Base-by-base conservation (phyloP, 2,113 vertebrate species). In the Saimiri boliviensis region DNA sequence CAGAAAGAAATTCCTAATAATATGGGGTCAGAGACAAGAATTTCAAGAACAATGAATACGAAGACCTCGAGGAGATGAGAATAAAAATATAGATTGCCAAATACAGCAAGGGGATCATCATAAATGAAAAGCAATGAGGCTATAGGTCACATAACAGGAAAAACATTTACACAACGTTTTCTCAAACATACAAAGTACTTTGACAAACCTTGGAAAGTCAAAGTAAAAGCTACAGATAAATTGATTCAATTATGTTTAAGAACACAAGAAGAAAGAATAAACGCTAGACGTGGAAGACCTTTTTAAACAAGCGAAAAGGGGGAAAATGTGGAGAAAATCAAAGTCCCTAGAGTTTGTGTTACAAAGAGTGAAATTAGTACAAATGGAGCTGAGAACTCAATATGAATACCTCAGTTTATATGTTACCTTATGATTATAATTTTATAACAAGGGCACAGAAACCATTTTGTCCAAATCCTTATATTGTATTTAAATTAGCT, bases 381-480 rank as follows among this genome's bases (percentile, higher is more conserved):
- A 89, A 2, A 71, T 12, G 56, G 10, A 76, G 25, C 35, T 91
- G 47, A 73, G 71, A 90, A 71, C 1, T 8, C 20, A 60, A 58
- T 3, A 84, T 80, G 54, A 84, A 87, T n/a, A 96, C 9, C 76
- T 77, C 14, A 74, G 66, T 88, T 92, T 42, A 74, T 13, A 68
- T 16, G n/a, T 56, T 73, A 90, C 30, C 5, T 87, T 4, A 80
- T 52, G 19, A 71, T 4, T 63, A n/a, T 58, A 94, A 86, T 58
- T 96, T 89, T 92, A 37, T 45, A 94, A 93, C 11, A 87, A 27
- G 52, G 80, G 13, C 42, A 84, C 54, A 95, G 54, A 87, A 94
- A 83, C 23, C 20, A 86, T 70, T 93, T 60, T 95, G 52, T 86
- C 25, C 45, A 91, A 92, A 91, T 63, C 54, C 6, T 52, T 74